These are phyloP conservation scores for Coenonympha glycerion DNA, from an alignment of 2,888 invertebrate genomes.

Conservation along the genomic window DNA sequence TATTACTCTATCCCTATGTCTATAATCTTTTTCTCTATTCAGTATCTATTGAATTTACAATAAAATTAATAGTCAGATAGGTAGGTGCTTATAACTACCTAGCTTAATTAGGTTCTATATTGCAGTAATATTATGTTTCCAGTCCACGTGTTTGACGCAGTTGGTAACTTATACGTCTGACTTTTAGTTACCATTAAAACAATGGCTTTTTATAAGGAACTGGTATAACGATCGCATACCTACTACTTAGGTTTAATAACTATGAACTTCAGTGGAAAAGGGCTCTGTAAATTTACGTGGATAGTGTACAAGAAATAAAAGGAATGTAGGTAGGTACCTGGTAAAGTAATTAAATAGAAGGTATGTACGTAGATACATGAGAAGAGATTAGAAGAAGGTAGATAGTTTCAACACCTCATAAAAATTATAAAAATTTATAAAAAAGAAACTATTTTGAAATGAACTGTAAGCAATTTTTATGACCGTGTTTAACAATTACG, in stretches of 20 bases:
- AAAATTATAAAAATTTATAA: not conserved
- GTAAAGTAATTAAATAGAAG: not conserved
- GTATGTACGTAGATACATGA: not conserved
- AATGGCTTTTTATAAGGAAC: conserved; percentile 15
- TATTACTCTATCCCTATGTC: no score
- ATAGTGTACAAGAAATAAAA: no score
- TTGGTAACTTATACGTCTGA: conserved; percentile 15
- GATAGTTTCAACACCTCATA: not conserved
- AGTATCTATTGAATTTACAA: no score
- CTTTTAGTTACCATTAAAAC: conserved; percentile 19
- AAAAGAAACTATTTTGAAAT: not conserved
- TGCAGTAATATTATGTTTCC: conserved; percentile 15
- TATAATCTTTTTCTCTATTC: no score
- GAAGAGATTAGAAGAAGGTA: not conserved
- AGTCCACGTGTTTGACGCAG: conserved; percentile 18
- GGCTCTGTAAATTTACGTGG: not conserved
- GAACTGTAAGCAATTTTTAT: conserved; percentile 1
- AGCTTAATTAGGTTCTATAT: no score
- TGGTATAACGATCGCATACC: not conserved
- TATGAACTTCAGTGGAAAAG: conserved; percentile 12
- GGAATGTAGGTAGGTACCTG: not conserved
- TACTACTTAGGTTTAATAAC: not conserved
- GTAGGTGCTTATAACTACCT: no score
- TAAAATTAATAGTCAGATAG: no score
- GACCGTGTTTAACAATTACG: conserved; percentile 8